Evolutionary conservation across 1,140 invertebrate species (phyloP).

Genomic region (Heliconius congener): DNA sequence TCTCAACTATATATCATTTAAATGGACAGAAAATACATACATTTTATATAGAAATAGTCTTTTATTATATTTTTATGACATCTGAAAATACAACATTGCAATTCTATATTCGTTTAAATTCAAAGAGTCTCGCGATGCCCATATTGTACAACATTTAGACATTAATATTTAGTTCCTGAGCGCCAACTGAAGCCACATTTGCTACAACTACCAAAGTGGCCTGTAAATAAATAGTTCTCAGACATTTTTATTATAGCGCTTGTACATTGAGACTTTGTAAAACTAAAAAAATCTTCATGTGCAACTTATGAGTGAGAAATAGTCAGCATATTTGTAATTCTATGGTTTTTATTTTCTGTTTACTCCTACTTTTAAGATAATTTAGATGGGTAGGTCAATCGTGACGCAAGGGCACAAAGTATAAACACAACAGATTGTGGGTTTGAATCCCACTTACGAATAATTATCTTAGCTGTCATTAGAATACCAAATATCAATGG

Average conservation of each 20-base stretch:
- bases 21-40: too few relatives aligned
- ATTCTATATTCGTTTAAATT: not conserved
- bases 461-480: too few relatives aligned
- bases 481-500: too few relatives aligned
- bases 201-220: not conserved
- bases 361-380: too few relatives aligned
- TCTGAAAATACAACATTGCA: not conserved
- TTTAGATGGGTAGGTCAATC: too few relatives aligned
- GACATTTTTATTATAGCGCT: not conserved
- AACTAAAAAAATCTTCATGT: not conserved
- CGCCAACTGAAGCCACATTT: not conserved
- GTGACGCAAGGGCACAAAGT: too few relatives aligned
- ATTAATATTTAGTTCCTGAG: not conserved
- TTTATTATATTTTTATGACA: not conserved
- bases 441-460: too few relatives aligned
- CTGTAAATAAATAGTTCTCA: not conserved
- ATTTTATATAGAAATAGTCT: not conserved
- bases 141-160: not conserved
- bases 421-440: too few relatives aligned
- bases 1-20: too few relatives aligned
- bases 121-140: not conserved
- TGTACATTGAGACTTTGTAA: not conserved
- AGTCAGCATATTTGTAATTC: too few relatives aligned
- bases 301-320: not conserved
- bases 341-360: too few relatives aligned